Base-by-base conservation (phyloP, 1,140 invertebrate species). In the Babylonia areolata region DNA sequence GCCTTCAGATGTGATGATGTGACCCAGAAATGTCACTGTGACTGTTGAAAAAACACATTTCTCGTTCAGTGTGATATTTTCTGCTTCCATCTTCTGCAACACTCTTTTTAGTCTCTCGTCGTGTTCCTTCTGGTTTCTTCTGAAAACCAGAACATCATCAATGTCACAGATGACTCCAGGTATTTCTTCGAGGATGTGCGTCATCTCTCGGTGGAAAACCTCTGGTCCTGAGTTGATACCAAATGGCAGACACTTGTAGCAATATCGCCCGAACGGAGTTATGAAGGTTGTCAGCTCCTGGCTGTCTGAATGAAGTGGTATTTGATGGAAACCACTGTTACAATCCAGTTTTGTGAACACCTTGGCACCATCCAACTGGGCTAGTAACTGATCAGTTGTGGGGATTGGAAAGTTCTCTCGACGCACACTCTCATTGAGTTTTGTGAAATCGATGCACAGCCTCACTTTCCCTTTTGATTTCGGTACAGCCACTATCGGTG, bases 401-500 rank as follows among this genome's bases (percentile, higher is more conserved):
- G 81, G 81, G 11, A 83, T 5, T 9, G 81, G 31, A 31, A 54
- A 64, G 35, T 58, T 3, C 35, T 83, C 51, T 37, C 81, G 42
- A n/a, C 58, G 31, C 6, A 83, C 81, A 64, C 51, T 83, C 28
- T 64, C 54, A 31, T 58, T 83, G 31, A 64, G 17, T 80, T 54
- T 64, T 37, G 33, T 87, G 6, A 88, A 31, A 40, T 88, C 85
- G 1, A 87, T 58, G 35, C 85, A 88, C 12, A 87, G 58, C 5
- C 87, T 28, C 20, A 88, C 79, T 35, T 77, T 3, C 33, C 71
- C 85, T 42, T 86, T 86, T 28, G 79, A 9, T 51, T 88, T 88
- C 1, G 80, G 42, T 54, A 88, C 85, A 1, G 58, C 85, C 9
- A 86, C 87, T 31, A 88, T 83, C 2, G 69, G 46, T 9, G 87